These are phyloP conservation scores for Rhinogobio ventralis DNA, from an alignment of 2,797 vertebrate genomes.

Conservation along the genomic window DNA sequence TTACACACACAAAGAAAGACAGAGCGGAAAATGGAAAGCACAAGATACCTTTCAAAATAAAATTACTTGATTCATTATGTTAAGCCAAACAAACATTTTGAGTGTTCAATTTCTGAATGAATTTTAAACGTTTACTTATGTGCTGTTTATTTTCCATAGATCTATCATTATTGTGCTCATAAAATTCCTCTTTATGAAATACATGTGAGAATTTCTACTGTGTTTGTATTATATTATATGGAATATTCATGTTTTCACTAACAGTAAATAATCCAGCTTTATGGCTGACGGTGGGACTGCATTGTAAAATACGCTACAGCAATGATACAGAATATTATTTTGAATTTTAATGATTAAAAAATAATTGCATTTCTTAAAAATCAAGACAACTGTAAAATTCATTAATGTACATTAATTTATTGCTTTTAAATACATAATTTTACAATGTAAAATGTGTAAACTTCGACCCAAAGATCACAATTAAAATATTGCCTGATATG, in stretches of 20 bases:
- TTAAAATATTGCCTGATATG: neutral
- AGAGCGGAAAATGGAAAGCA: neutral
- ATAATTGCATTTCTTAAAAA: neutral
- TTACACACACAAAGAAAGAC: neutral
- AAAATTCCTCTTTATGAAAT: neutral
- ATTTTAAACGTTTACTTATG: neutral
- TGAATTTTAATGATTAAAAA: neutral
- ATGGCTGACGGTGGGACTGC: neutral
- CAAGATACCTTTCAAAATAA: neutral
- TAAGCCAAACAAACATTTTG: neutral
- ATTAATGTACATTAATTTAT: neutral
- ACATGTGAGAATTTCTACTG: neutral
- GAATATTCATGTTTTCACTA: neutral
- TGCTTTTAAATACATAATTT: neutral
- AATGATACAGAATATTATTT: neutral
- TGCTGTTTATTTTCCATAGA: neutral
- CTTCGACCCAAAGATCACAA: neutral
- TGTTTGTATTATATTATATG: too few relatives aligned
- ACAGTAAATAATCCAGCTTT: neutral
- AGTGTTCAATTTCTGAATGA: neutral
- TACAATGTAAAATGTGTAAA: conserved; percentile 1
- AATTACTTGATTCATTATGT: neutral
- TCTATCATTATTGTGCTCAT: neutral
- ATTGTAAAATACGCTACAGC: neutral
- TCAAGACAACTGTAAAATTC: neutral